A percentile compares a stretch with the other conserved stretches of the same genome.
phyloP scores from a whole-genome alignment of 2,113 vertebrate genomes.

The Gymnobelideus leadbeateri region DNA sequence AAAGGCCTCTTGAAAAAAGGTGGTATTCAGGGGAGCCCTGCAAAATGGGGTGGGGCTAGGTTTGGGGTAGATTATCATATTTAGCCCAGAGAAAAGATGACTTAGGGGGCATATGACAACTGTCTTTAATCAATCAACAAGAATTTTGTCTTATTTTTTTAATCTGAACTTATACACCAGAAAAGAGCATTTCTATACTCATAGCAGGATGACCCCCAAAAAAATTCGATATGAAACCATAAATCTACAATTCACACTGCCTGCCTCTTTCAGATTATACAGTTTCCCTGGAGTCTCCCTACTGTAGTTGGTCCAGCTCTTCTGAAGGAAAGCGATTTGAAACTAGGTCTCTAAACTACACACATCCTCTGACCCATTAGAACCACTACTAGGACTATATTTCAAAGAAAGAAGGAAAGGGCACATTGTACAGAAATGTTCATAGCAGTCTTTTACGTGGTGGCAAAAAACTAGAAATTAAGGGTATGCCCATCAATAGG shows the following conservation, averaged over 20 bases:
- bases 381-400: background rate
- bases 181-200: background rate
- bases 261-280: too few relatives aligned
- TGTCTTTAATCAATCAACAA: background rate
- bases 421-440: background rate
- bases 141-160: background rate
- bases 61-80: background rate
- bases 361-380: background rate
- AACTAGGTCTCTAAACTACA: background rate
- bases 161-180: background rate
- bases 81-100: background rate
- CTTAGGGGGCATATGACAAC: too few relatives aligned
- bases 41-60: background rate
- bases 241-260: background rate
- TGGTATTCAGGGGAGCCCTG: background rate
- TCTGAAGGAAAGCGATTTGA: background rate
- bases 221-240: background rate
- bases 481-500: background rate
- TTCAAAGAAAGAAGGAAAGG: background rate
- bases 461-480: background rate
- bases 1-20: background rate
- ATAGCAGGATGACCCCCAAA: background rate
- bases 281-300: background rate
- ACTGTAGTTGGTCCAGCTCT: background rate
- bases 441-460: background rate